These are phyloP conservation scores for Prunella strophiata DNA, from an alignment of 2,797 vertebrate species.

Conservation along the genomic window DNA sequence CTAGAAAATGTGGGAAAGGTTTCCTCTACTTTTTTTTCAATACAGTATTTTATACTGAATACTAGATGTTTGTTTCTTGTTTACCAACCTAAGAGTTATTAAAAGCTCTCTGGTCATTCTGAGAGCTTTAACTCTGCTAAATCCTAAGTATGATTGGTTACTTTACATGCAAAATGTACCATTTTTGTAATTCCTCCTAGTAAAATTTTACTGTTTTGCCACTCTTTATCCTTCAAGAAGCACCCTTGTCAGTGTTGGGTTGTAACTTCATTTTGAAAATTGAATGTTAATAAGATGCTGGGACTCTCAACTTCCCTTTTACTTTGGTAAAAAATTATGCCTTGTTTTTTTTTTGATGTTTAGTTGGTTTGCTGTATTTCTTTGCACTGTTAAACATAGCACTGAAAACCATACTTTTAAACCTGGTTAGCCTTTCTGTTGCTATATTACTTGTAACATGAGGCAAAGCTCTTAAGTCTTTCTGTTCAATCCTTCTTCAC, in stretches of 20 bases:
- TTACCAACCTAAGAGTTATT: background rate
- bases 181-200: background rate
- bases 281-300: background rate
- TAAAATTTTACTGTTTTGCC: background rate
- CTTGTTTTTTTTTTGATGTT: background rate
- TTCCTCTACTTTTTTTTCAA: background rate
- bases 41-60: background rate
- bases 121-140: background rate
- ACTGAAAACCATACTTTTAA: background rate
- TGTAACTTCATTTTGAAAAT: conserved; percentile 18
- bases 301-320: background rate
- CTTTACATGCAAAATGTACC: background rate
- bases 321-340: background rate
- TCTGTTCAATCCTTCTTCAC: background rate
- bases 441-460: background rate
- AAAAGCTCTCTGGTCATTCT: background rate
- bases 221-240: background rate
- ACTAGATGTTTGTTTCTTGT: background rate
- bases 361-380: background rate
- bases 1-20: background rate
- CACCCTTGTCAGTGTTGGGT: background rate
- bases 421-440: background rate
- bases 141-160: background rate
- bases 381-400: background rate
- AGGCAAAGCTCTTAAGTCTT: background rate